phyloP scores from a whole-genome alignment of 53 echinoderm and acorn worm genomes.

The Paracentrotus lividus region DNA sequence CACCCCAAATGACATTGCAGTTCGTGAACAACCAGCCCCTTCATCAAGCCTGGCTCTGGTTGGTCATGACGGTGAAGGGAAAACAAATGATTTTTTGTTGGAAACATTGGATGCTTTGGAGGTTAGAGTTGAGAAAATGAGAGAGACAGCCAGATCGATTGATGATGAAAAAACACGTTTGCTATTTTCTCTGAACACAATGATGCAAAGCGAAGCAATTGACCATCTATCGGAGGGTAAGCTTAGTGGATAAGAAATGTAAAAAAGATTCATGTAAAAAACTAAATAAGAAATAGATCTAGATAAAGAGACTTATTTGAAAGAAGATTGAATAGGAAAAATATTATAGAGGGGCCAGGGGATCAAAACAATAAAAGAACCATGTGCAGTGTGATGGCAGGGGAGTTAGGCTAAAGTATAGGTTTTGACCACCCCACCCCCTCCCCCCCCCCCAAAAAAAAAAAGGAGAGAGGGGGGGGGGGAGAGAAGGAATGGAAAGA shows the following conservation, averaged over 20 bases:
- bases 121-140: constrained; percentile 82
- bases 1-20: not conserved
- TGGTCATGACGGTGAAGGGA: not conserved
- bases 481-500: too few species aligned
- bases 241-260: not conserved
- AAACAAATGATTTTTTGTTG: constrained; percentile 69
- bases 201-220: constrained; percentile 79
- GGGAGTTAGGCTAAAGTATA: too few species aligned
- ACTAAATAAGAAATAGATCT: too few species aligned
- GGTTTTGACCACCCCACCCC: too few species aligned
- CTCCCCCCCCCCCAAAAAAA: too few species aligned
- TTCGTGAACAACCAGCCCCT: not conserved
- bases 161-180: constrained; percentile 76
- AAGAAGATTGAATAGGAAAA: too few species aligned
- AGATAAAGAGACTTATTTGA: too few species aligned
- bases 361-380: too few species aligned
- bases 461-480: too few species aligned
- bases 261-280: too few species aligned
- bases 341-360: too few species aligned
- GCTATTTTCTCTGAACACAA: constrained; percentile 71
- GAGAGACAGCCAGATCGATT: constrained; percentile 81
- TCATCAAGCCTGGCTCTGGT: not conserved
- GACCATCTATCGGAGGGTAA: constrained; percentile 68
- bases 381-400: too few species aligned
- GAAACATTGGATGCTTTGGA: constrained; percentile 90